Base-by-base conservation (phyloP, 2,113 vertebrate species). In the Quiscalus mexicanus region DNA sequence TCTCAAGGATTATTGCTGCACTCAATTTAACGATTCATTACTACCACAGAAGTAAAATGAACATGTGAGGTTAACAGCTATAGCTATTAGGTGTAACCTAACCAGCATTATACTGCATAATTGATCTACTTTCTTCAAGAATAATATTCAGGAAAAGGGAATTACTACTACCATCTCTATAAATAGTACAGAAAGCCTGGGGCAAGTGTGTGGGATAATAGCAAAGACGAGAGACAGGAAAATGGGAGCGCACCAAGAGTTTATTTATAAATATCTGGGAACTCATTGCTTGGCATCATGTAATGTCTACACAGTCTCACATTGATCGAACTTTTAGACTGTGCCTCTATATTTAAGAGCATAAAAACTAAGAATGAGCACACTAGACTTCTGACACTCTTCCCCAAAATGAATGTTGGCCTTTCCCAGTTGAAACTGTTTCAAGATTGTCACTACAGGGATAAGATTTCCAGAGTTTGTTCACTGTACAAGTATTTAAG, bases 221-320 rank as follows among this genome's bases (percentile, higher is more conserved):
- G 79, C 50, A 81, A 86, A 88, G 58, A 87, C 4, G 68, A 96
- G 81, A 90, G 67, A 87, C 87, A 92, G 50, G 64, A 87, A 96
- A 95, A 95, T 44, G 44, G 80, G 73, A 95, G 41, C 1, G 0
- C 44, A 92, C 67, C 37, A 75, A 39, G 49, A 81, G 24, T 78
- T 95, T 93, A 92, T 93, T 95, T 95, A 92, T 87, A 95, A 92
- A 42, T 94, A 96, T 87, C 81, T 82, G 35, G 59, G 58, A 95
- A 96, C 47, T 84, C 28, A 65, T 78, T 87, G 84, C 76, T 91
- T 91, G 53, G 84, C 84, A 89, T 71, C 69, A 9, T 53, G 16
- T 52, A 71, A 64, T 11, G n/a, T 94, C 89, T 91, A 78, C 31
- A 44, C 52, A 89, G 84, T 87, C 77, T 84, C 80, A 81, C 58